A percentile compares a stretch with the other conserved stretches of the same genome.
phyloP scores from a whole-genome alignment of 1,140 invertebrate species.

The Coenobita brevimanus region DNA sequence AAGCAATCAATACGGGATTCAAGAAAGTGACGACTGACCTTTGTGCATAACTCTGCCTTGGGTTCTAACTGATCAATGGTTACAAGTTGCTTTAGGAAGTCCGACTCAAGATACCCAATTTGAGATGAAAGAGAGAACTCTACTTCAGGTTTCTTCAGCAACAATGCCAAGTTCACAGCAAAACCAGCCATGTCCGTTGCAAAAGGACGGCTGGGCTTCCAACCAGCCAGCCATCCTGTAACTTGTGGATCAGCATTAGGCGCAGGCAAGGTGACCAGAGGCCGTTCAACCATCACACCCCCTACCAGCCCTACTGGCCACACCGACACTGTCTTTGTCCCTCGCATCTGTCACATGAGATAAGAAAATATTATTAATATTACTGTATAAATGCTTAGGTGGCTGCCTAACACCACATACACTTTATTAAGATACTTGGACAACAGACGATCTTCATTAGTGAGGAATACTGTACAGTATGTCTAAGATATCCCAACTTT shows the following conservation, averaged over 20 bases:
- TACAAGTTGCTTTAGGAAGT: constrained; percentile 86
- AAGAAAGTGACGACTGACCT: no score
- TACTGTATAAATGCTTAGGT: no score
- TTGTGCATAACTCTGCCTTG: constrained; percentile 89
- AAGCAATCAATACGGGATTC: no score
- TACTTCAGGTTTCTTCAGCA: constrained; percentile 85
- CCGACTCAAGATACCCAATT: constrained; percentile 93
- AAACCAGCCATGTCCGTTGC: constrained; percentile 99
- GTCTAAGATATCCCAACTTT: no score
- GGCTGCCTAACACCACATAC: no score
- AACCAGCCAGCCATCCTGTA: constrained; percentile 81
- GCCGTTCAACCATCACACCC: constrained; percentile 89
- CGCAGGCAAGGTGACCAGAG: constrained; percentile 78
- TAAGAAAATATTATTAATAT: background rate
- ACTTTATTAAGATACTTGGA: no score
- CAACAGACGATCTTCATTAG: no score
- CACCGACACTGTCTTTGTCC: constrained; percentile 90
- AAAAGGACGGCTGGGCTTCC: constrained; percentile 91
- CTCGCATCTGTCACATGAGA: constrained; percentile 80
- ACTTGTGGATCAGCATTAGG: constrained; percentile 79
- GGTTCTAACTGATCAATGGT: constrained; percentile 88
- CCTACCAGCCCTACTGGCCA: constrained; percentile 98
- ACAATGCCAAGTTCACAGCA: constrained; percentile 89
- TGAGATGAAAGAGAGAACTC: constrained; percentile 88
- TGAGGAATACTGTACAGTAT: no score